These are phyloP conservation scores for Cryptoprocta ferox DNA, from an alignment of 2,797 vertebrate genomes.

Conservation along the genomic window DNA sequence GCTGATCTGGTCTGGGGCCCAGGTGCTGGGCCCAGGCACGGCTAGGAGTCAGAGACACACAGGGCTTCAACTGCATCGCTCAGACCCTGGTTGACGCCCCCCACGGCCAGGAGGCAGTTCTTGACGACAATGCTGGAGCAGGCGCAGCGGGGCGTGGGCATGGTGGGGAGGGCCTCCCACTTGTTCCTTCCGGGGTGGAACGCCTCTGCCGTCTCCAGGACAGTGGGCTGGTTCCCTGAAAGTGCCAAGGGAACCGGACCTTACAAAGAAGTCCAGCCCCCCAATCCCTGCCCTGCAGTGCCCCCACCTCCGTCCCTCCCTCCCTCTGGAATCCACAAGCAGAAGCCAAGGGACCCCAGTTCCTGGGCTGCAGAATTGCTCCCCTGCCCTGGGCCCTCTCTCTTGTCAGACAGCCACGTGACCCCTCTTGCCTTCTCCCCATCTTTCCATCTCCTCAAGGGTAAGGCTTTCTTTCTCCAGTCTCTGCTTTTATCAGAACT, in stretches of 20 bases:
- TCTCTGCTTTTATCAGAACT: background rate
- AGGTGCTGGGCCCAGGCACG: background rate
- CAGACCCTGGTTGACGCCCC: slow-evolving; percentile 96
- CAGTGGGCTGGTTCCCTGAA: slow-evolving; percentile 95
- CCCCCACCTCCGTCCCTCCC: too few species aligned
- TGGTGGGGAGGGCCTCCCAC: slow-evolving; percentile 94
- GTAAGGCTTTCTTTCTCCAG: background rate
- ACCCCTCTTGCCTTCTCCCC: background rate
- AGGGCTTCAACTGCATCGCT: slow-evolving; percentile 96
- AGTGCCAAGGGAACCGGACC: background rate
- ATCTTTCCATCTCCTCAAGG: background rate
- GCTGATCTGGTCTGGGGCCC: background rate
- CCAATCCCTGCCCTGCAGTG: background rate
- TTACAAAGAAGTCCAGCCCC: background rate
- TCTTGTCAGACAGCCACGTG: background rate
- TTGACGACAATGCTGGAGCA: slow-evolving; percentile 93
- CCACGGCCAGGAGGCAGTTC: slow-evolving; percentile 95
- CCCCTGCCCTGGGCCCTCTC: background rate
- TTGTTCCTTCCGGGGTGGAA: slow-evolving; percentile 95
- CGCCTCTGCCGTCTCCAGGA: slow-evolving; percentile 94
- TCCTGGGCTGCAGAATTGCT: background rate
- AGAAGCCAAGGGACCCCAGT: background rate
- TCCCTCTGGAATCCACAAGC: background rate
- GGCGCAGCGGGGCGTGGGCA: slow-evolving; percentile 96
- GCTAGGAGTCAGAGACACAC: slow-evolving; percentile 90